Evolutionary conservation across 2,113 vertebrate species (phyloP).

Genomic region (Climacteris rufus): DNA sequence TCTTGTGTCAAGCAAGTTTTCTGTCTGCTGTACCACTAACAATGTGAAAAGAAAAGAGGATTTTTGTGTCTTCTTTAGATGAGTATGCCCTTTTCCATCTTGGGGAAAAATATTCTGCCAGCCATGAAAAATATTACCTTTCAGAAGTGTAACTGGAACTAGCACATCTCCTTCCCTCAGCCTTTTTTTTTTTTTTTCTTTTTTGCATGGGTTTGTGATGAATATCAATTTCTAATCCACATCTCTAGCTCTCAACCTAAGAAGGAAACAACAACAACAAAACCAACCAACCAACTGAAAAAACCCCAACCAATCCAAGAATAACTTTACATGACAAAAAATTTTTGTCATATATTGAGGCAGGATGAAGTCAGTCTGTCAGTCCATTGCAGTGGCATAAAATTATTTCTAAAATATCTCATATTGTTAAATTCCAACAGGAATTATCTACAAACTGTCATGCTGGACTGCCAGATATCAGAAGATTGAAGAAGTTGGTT

Average conservation of each 20-base stretch:
- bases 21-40: not conserved
- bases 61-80: not conserved
- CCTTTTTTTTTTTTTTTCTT: too few relatives aligned
- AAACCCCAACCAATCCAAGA: not conserved
- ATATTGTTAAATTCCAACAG: not conserved
- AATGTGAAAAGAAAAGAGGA: not conserved
- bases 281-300: not conserved
- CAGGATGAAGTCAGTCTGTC: not conserved
- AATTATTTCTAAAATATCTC: not conserved
- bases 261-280: not conserved
- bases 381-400: not conserved
- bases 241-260: not conserved
- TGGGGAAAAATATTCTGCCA: not conserved
- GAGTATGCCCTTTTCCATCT: not conserved
- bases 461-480: not conserved
- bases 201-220: not conserved
- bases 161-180: not conserved
- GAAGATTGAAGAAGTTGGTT: not conserved
- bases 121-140: not conserved
- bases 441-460: not conserved
- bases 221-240: not conserved
- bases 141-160: not conserved
- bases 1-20: not conserved
- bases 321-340: not conserved
- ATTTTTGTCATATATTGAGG: fast-evolving